Evolutionary conservation across 1,140 invertebrate species (phyloP).

Genomic region (Sycophaga agraensis): DNA sequence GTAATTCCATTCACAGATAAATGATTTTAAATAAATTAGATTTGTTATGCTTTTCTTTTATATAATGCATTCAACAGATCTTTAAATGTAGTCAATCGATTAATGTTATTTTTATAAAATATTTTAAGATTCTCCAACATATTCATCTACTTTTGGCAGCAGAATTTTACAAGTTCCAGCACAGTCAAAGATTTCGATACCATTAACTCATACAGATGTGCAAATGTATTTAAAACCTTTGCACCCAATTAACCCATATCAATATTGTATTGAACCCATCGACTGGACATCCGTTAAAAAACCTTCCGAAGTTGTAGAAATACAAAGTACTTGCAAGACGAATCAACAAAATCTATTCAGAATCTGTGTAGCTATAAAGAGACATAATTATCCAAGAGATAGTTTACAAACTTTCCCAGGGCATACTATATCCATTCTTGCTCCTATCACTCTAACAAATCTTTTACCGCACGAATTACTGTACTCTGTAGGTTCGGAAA

Average conservation of each 20-base stretch:
- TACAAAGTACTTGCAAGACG: slow-evolving; percentile 48
- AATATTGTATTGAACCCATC: slow-evolving; percentile 65
- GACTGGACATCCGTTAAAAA: slow-evolving; percentile 67
- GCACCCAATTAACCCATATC: slow-evolving; percentile 51
- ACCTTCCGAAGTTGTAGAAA: slow-evolving; percentile 61
- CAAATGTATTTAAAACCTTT: slow-evolving; percentile 65
- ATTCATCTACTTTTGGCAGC: slow-evolving; percentile 27
- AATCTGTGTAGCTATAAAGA: slow-evolving; percentile 76
- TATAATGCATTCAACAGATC: too few species aligned
- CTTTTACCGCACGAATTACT: slow-evolving; percentile 74
- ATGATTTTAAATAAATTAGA: too few species aligned
- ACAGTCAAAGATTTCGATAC: slow-evolving; percentile 62
- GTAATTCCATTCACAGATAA: too few species aligned
- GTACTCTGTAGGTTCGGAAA: slow-evolving; percentile 61
- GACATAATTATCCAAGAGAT: slow-evolving; percentile 80
- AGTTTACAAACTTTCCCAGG: slow-evolving; percentile 66
- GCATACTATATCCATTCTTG: slow-evolving; percentile 81
- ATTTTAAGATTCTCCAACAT: slow-evolving; percentile 20
- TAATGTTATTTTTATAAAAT: too few species aligned
- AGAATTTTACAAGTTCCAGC: slow-evolving; percentile 50
- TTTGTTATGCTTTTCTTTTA: too few species aligned
- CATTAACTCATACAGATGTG: slow-evolving; percentile 65
- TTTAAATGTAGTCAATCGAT: too few species aligned
- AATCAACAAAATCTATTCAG: slow-evolving; percentile 60
- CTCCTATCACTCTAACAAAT: slow-evolving; percentile 80